A percentile compares a stretch with the other conserved stretches of the same genome.
phyloP scores from a whole-genome alignment of 2,113 vertebrate species.

The Passer montanus region DNA sequence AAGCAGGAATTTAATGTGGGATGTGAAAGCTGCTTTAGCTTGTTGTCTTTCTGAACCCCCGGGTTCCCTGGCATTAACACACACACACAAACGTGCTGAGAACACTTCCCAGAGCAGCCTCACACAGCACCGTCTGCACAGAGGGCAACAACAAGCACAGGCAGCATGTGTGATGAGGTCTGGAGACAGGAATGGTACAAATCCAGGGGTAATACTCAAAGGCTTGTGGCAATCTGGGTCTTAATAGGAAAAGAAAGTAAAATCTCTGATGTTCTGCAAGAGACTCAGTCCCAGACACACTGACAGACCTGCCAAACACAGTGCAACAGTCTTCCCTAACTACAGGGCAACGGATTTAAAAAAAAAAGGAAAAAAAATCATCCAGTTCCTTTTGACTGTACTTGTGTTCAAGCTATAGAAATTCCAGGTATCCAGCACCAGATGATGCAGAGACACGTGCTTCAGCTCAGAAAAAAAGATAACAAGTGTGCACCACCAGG shows the following conservation, averaged over 20 bases:
- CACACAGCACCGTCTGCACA: background rate
- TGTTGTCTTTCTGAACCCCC: background rate
- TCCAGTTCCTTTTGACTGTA: background rate
- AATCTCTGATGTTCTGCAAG: background rate
- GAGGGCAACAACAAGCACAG: background rate
- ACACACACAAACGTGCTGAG: background rate
- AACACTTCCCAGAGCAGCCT: background rate
- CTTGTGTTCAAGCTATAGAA: background rate
- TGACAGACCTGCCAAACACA: background rate
- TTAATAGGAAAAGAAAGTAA: background rate
- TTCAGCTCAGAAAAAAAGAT: background rate
- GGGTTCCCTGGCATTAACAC: background rate
- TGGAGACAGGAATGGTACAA: background rate
- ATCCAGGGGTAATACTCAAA: background rate
- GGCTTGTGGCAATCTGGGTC: background rate
- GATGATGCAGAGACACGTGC: background rate
- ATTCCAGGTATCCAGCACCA: background rate
- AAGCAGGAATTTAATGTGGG: background rate
- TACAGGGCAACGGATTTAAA: background rate
- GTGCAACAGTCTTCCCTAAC: background rate
- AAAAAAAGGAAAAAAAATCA: rapidly evolving
- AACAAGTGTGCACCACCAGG: background rate
- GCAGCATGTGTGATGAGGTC: background rate
- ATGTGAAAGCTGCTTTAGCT: background rate
- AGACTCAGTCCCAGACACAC: background rate